Evolutionary conservation across 2,888 invertebrate genomes (phyloP), one percentile per base, ranked within the genome.

Genomic region (Phaonia tiefii): DNA sequence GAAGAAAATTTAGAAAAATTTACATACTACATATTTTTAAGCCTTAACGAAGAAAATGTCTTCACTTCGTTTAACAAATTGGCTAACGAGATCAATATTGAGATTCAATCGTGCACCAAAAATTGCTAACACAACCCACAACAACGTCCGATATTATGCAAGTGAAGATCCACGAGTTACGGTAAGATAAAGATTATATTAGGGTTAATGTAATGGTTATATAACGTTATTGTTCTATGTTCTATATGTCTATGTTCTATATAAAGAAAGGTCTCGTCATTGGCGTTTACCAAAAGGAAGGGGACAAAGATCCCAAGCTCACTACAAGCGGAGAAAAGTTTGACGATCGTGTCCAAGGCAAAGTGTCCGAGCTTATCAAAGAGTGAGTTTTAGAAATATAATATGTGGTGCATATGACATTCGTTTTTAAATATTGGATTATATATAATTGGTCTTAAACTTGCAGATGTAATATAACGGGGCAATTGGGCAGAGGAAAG

Each of bases 291-390:
- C 88, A 91, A 76, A 89, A 91, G 66, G 92, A 89, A 75, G 86
- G 86, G 11, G 90, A 92, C 42, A 88, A 91, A 83, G 87, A 87
- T 2, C 86, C 92, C 46, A 89, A 89, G 81, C 85, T 93, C 74
- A 92, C 93, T 51, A 87, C 92, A 13, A 89, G 91, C 75, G 92
- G 91, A 13, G 90, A 91, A 84, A 91, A 91, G 84, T 92, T 92
- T 75, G 91, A 93, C 86, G 90, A 91, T 84, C 88, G 89, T 4
- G 88, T 90, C 1, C 88, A 91, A 78, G 92, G 92, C 77, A 91
- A 91, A 84, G 86, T 92, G 54, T 85, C 89, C 56, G 89, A 91
- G 79, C 87, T 91, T 79, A 89, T 92, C 74, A 87, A 91, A 58
- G 89, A 92, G 90, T 92, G 83, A 84, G 85, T 60, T 10, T 71